A percentile compares a stretch with the other conserved stretches of the same genome.
phyloP scores from a whole-genome alignment of 1,140 invertebrate species.

The Drosophila yakuba region DNA sequence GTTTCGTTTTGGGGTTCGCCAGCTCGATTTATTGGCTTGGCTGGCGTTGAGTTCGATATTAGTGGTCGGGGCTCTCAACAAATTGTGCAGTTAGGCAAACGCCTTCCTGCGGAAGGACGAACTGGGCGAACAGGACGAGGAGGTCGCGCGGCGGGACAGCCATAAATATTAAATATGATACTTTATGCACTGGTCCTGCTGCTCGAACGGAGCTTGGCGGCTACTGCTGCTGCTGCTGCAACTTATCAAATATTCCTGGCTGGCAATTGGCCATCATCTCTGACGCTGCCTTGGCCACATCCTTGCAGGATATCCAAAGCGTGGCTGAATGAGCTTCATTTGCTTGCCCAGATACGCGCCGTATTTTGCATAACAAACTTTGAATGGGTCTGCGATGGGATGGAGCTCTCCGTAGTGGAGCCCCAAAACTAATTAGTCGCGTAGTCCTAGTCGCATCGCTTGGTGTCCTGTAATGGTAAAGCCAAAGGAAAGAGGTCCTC shows the following conservation, averaged over 20 bases:
- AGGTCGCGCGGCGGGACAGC: conserved; percentile 23
- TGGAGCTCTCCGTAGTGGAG: conserved; percentile 14
- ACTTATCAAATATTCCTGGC: conserved; percentile 82
- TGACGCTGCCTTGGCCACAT: conserved; percentile 73
- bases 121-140: conserved; percentile 3
- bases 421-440: conserved; percentile 78
- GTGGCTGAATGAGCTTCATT: conserved; percentile 77
- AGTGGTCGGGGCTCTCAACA: conserved; percentile 63
- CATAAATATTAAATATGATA: conserved; percentile 84
- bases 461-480: conserved; percentile 17
- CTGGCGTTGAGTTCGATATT: conserved; percentile 69
- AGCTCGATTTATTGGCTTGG: conserved; percentile 73
- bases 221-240: conserved; percentile 30
- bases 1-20: conserved; percentile 35
- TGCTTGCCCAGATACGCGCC: conserved; percentile 63
- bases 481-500: conserved; percentile 19
- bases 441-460: conserved; percentile 15
- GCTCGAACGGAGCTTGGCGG: conserved; percentile 1
- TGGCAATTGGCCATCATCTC: conserved; percentile 77
- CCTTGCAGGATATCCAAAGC: conserved; percentile 60
- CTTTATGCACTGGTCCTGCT: conserved; percentile 58
- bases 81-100: conserved; percentile 41
- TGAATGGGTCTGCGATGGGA: conserved; percentile 6
- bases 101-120: conserved; percentile 13
- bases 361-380: conserved; percentile 82